These are phyloP conservation scores for Bubalus kerabau DNA, from an alignment of 2,113 vertebrate species.

Conservation along the genomic window DNA sequence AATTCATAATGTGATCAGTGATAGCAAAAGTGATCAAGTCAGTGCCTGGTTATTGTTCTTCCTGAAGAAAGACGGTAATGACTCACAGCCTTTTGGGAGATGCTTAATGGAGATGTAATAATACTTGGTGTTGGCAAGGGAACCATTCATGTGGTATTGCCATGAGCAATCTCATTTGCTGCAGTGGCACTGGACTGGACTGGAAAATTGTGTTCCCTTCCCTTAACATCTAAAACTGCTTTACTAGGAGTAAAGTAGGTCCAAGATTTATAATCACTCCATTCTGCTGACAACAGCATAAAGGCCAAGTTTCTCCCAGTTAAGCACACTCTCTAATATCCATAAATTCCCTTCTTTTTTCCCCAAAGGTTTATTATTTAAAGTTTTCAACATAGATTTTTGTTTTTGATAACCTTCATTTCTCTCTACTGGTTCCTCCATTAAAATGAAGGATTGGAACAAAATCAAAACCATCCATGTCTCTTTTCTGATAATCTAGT, in stretches of 20 bases:
- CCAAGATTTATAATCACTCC: neutral
- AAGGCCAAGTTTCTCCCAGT: neutral
- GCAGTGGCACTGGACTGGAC: neutral
- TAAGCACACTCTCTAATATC: neutral
- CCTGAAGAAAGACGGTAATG: neutral
- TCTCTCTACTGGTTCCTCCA: neutral
- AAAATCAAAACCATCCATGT: neutral
- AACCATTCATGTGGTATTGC: neutral
- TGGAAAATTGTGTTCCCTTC: neutral
- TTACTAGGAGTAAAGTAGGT: neutral
- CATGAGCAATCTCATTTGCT: neutral
- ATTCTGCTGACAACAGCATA: neutral
- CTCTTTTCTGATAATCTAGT: neutral
- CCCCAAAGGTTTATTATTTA: neutral
- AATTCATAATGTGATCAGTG: neutral
- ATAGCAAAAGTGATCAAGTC: neutral
- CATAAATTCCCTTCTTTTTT: neutral
- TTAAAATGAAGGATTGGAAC: neutral
- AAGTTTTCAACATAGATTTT: conserved; percentile 19
- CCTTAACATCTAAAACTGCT: neutral
- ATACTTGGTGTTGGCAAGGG: neutral
- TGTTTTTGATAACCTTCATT: neutral
- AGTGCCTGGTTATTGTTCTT: neutral
- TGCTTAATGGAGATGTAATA: neutral
- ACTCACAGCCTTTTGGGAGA: neutral